Base-by-base conservation (phyloP, 2,797 vertebrate species). In the Chlorospingus semifuscus region DNA sequence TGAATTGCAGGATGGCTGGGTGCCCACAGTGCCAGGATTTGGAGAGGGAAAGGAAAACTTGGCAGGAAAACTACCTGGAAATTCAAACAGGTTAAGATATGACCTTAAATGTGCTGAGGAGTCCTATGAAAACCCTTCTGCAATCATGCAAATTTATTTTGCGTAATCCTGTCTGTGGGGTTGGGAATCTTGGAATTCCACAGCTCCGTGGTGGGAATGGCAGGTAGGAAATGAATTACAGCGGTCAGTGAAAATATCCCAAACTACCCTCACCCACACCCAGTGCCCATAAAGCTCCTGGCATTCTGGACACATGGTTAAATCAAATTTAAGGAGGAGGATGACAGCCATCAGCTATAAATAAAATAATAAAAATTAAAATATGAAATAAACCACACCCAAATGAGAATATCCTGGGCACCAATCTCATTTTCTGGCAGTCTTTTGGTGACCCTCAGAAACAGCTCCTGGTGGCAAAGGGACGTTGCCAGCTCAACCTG, bases 91-190 rank as follows among this genome's bases (percentile, higher is more conserved):
- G 30, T 36, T 32, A 32, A 59, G 29, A 15, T 36, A 26, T 50
- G 77, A 12, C 59, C 34, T 87, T 57, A 61, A 72, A 29, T 0
- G 1, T 47, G 22, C 19, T 55, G 15, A 74, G 47, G 44, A 64
- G 22, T 32, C 41, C 14, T 21, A 1, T 8, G 26, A 23, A 77
- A 80, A 16, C 5, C 53, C 7, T 84, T 52, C 16, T 78, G 20
- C 0, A 1, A 15, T 11, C 1, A 0, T 14, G 3, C 1, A 1
- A 0, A 32, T 59, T 47, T 30, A 24, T 20, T 17, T 21, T 63
- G 32, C 69, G 9, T 18, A 16, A 11, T 68, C 3, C 36, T 63
- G 7, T 22, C n/a, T 36, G 29, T 44, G 34, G 8, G 32, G 4
- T 39, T 85, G 69, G 53, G 53, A 64, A 71, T 9, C 2, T 4